Base-by-base conservation (phyloP, 2,888 invertebrate genomes). In the Diplazon laetatorius region DNA sequence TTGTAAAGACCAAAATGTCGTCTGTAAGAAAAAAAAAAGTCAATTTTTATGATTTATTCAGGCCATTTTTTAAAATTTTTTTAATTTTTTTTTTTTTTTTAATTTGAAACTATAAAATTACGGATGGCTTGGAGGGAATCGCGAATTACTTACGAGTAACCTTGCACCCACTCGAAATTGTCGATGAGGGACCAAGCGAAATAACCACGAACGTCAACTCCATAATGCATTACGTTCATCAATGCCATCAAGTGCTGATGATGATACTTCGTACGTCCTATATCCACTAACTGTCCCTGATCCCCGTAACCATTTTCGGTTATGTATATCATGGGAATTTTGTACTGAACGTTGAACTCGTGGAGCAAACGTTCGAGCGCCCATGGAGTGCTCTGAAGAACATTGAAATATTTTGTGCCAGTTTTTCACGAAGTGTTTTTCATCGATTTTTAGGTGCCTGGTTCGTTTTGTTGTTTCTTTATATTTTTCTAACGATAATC, bases 121-220 rank as follows among this genome's bases (percentile, higher is more conserved):
- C n/a, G n/a, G n/a, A n/a, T n/a, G n/a, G n/a, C n/a, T n/a, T n/a
- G n/a, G n/a, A 20, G 20, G 0, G 12, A 48, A 3, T 48, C 4
- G 2, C 18, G 10, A 10, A 18, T 12, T 71, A 93, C 94, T 94
- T 92, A 95, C 93, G 94, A 93, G 87, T 93, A 96, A 25, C 96
- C 97, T 50, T 93, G 92, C 75, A 92, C 92, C 96, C 96, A 97
- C 89, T 97, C 96, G 89, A 95, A 96, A 87, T 96, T 96, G 86
- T 97, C 97, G 90, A 97, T 92, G 14, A 97, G 90, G 80, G 95
- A 95, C 96, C 96, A 96, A 69, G 94, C 93, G 0, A 95, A 93
- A 86, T 96, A 97, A 0, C 94, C 95, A 8, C 82, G 82, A 69
- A 86, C 82, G 39, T 85, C 80, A 18, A 87, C 72, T 10, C 85